Evolutionary conservation across 2,797 vertebrate genomes (phyloP).

Genomic region (Brachyrhaphis roseni): DNA sequence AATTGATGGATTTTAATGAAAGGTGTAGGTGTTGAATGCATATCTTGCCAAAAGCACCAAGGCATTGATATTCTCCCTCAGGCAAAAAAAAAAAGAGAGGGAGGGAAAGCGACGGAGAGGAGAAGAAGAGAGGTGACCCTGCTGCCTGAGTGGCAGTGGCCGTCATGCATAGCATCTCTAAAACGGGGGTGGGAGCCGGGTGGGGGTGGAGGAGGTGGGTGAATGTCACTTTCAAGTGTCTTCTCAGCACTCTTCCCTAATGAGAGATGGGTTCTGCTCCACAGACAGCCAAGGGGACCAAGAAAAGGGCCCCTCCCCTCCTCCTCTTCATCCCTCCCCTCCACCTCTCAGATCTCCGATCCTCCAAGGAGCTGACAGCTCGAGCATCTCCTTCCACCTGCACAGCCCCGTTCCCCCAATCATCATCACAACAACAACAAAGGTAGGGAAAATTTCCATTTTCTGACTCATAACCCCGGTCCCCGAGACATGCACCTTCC

Average conservation of each 20-base stretch:
- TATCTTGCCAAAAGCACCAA: conserved; percentile 87
- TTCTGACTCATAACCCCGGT: conserved; percentile 20
- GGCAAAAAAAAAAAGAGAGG: conserved; percentile 73
- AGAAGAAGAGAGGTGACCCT: conserved; percentile 78
- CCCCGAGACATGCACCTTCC: conserved; percentile 28
- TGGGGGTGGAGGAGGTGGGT: conserved; percentile 75
- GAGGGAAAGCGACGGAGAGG: conserved; percentile 59
- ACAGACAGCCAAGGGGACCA: conserved; percentile 84
- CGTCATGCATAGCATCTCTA: conserved; percentile 83
- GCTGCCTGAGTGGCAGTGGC: conserved; percentile 83
- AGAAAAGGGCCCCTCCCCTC: conserved; percentile 73
- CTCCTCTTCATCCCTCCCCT: conserved; percentile 69
- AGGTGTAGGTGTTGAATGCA: conserved; percentile 77
- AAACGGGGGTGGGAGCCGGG: conserved; percentile 73
- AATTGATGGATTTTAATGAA: conserved; percentile 87
- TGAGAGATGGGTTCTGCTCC: conserved; percentile 86
- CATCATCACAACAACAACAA: conserved; percentile 66
- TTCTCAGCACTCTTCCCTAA: conserved; percentile 84
- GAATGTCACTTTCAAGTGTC: conserved; percentile 87
- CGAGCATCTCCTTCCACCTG: conserved; percentile 79
- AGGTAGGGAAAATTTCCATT: conserved; percentile 53
- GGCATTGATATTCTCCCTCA: conserved; percentile 86
- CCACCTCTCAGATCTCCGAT: conserved; percentile 81
- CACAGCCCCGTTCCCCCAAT: conserved; percentile 74
- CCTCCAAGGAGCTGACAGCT: conserved; percentile 87